phyloP scores from a whole-genome alignment of 1,140 invertebrate genomes.

The Drepana arcuata region DNA sequence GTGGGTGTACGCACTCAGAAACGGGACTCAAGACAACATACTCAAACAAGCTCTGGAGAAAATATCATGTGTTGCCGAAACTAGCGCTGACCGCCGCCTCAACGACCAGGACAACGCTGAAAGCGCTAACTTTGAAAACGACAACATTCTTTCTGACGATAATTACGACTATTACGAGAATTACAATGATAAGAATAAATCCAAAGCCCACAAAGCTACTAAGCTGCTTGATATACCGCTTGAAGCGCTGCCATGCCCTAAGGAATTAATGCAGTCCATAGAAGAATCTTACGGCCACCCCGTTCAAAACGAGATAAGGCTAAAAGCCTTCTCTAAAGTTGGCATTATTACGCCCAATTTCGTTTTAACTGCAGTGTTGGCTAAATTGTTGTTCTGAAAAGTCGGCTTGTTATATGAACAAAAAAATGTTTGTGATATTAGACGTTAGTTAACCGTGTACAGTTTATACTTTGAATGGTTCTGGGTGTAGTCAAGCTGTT shows the following conservation, averaged over 20 bases:
- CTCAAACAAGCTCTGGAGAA: constrained; percentile 73
- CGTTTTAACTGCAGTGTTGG: constrained; percentile 22
- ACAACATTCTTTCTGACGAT: constrained; percentile 39
- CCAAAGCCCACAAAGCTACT: constrained; percentile 34
- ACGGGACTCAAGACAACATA: constrained; percentile 74
- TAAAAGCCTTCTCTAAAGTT: constrained; percentile 49
- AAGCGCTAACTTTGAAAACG: constrained; percentile 16
- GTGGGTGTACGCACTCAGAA: constrained; percentile 76
- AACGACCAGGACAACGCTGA: constrained; percentile 33
- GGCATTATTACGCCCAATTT: constrained; percentile 27
- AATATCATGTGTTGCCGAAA: constrained; percentile 69
- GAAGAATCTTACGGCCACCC: constrained; percentile 58
- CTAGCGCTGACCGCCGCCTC: constrained; percentile 25
- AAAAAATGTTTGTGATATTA: constrained; percentile 63
- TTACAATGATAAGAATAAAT: constrained; percentile 37
- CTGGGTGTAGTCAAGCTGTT: too few relatives aligned
- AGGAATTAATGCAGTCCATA: constrained; percentile 53
- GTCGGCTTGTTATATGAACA: constrained; percentile 19
- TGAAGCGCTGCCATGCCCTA: constrained; percentile 53
- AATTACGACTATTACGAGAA: constrained; percentile 58
- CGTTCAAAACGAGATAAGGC: constrained; percentile 57
- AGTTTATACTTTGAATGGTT: too few relatives aligned
- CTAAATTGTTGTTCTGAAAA: constrained; percentile 33
- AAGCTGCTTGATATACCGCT: constrained; percentile 50
- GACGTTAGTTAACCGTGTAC: constrained; percentile 37